Conservation (phyloP, 1,140 invertebrate genomes). For the Myzus persicae region DNA sequence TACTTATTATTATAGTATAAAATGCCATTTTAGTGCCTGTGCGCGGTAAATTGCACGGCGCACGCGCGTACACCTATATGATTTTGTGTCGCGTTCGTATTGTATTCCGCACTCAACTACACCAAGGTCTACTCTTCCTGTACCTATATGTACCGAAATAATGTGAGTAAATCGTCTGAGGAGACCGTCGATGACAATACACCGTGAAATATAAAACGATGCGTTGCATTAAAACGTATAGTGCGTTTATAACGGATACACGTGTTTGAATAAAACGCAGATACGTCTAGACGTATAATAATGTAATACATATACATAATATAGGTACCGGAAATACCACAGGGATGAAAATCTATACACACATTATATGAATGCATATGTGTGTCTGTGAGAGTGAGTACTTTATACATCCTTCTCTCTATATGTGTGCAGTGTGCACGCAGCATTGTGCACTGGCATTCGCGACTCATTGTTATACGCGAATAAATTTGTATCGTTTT, state of each 20-base stretch:
- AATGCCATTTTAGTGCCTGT: no score
- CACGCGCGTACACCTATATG: no score
- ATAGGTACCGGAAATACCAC: neutral
- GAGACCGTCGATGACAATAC: neutral
- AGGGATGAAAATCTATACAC: neutral
- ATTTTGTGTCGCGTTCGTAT: neutral
- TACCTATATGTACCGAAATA: neutral
- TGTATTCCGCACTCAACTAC: neutral
- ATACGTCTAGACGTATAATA: neutral
- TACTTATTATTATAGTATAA: no score
- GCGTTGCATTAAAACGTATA: neutral
- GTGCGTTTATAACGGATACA: neutral
- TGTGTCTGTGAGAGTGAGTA: neutral
- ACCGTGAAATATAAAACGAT: neutral
- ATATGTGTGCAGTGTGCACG: neutral
- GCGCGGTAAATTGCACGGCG: no score
- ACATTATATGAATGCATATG: no score
- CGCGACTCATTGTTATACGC: neutral
- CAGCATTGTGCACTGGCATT: neutral
- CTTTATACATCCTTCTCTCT: neutral
- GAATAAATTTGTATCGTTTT: neutral
- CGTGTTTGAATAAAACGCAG: neutral
- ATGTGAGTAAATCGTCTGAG: neutral
- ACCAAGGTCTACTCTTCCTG: no score
- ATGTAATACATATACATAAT: neutral